A percentile compares a stretch with the other conserved stretches of the same genome.
phyloP scores from a whole-genome alignment of 2,797 vertebrate species.

The Aphelocoma californica region DNA sequence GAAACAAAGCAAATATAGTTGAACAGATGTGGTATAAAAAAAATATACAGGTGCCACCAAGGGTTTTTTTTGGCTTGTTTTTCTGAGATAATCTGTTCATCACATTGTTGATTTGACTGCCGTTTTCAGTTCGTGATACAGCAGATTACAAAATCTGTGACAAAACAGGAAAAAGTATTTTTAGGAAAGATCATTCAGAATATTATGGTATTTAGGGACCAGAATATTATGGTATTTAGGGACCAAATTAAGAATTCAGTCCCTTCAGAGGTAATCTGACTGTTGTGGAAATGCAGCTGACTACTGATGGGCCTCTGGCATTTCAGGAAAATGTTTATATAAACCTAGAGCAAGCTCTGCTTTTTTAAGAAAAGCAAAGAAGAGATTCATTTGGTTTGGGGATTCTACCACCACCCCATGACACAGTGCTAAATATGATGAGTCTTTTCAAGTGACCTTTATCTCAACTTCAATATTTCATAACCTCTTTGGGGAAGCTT shows the following conservation, averaged over 20 bases:
- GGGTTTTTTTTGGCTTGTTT: background rate
- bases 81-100: background rate
- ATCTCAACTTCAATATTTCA: conserved; percentile 16
- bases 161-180: background rate
- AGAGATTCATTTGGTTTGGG: background rate
- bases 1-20: background rate
- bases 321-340: background rate
- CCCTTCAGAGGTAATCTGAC: background rate
- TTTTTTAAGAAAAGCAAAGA: background rate
- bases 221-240: background rate
- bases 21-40: background rate
- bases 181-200: background rate
- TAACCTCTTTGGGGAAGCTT: background rate
- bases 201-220: background rate
- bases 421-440: background rate
- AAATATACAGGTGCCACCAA: background rate
- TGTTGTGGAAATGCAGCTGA: background rate
- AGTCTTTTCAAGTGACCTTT: conserved; percentile 36
- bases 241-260: background rate
- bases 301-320: background rate
- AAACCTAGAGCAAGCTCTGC: background rate
- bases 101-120: background rate
- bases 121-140: background rate
- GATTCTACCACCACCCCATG: background rate
- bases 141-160: background rate